These are phyloP conservation scores for Odocoileus hemionus DNA, from an alignment of 2,113 vertebrate genomes.

Conservation along the genomic window DNA sequence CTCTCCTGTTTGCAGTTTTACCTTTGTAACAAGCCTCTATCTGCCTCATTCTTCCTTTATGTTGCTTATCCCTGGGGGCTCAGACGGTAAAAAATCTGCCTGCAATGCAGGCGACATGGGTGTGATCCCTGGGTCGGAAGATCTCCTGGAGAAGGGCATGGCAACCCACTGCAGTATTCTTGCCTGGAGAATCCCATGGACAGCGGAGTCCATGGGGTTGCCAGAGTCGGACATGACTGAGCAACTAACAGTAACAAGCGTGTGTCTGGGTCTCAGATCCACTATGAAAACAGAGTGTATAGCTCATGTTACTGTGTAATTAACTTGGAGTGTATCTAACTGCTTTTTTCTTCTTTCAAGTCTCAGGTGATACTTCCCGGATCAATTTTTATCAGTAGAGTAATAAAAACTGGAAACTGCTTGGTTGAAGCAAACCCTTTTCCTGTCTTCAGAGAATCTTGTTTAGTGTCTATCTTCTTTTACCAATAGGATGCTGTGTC, in stretches of 20 bases:
- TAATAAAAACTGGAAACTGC: not conserved
- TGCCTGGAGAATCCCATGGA: not conserved
- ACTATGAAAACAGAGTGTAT: not conserved
- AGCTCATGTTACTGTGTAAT: not conserved
- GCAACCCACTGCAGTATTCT: not conserved
- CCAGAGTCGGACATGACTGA: not conserved
- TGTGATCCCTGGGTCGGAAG: not conserved
- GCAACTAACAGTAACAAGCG: not conserved
- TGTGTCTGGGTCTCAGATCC: not conserved
- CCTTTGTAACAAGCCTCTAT: accelerated
- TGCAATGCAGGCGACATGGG: accelerated
- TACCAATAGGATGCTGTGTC: accelerated
- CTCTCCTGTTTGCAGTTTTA: not conserved
- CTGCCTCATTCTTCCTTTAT: not conserved
- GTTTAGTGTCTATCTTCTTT: not conserved
- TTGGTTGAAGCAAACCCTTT: not conserved
- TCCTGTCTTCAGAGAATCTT: not conserved
- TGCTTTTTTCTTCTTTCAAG: not conserved
- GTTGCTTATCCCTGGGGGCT: not conserved
- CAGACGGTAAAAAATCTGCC: not conserved
- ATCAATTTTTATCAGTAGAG: not conserved
- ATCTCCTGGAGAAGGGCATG: not conserved
- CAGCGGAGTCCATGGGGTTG: not conserved
- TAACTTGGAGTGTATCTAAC: not conserved
- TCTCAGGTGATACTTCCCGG: not conserved